These are phyloP conservation scores for Lipophrys pholis DNA, from an alignment of 2,113 vertebrate species.

Conservation along the genomic window DNA sequence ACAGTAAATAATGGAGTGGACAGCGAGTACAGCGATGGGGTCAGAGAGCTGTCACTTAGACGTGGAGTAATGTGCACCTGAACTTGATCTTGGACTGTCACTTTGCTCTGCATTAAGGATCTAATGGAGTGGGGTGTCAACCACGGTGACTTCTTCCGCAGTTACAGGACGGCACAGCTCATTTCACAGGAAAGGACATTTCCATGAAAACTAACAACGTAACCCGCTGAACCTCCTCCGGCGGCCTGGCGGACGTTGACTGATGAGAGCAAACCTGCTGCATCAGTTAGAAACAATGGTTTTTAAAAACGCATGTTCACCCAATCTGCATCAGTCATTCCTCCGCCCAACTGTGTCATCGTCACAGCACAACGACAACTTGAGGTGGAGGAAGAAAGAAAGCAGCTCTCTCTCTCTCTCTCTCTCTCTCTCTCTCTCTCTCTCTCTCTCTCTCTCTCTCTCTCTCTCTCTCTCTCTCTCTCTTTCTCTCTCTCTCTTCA, in stretches of 20 bases:
- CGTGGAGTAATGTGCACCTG: conserved; percentile 46
- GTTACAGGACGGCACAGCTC: conserved; percentile 21
- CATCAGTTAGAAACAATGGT: conserved; percentile 11
- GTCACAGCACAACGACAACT: conserved; percentile 12
- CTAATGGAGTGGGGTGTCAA: conserved; percentile 32
- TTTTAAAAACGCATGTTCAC: neutral
- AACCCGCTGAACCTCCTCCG: conserved; percentile 23
- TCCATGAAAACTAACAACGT: conserved; percentile 46
- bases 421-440: conserved; percentile 30
- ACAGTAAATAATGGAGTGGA: conserved; percentile 58
- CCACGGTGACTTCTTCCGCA: conserved; percentile 37
- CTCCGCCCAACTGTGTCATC: neutral
- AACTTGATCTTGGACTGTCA: conserved; percentile 58
- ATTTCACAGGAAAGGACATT: conserved; percentile 29
- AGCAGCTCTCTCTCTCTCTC: neutral
- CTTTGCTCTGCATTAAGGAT: conserved; percentile 47
- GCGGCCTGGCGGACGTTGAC: conserved; percentile 44
- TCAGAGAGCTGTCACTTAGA: conserved; percentile 52
- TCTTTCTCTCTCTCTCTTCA: conserved; percentile 36
- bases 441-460: neutral
- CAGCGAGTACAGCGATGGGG: conserved; percentile 30
- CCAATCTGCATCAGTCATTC: conserved; percentile 3
- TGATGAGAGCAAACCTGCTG: conserved; percentile 29
- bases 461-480: neutral
- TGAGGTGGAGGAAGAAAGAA: conserved; percentile 11